Conservation (phyloP, 2,113 vertebrate species). For the Eulemur rufifrons region DNA sequence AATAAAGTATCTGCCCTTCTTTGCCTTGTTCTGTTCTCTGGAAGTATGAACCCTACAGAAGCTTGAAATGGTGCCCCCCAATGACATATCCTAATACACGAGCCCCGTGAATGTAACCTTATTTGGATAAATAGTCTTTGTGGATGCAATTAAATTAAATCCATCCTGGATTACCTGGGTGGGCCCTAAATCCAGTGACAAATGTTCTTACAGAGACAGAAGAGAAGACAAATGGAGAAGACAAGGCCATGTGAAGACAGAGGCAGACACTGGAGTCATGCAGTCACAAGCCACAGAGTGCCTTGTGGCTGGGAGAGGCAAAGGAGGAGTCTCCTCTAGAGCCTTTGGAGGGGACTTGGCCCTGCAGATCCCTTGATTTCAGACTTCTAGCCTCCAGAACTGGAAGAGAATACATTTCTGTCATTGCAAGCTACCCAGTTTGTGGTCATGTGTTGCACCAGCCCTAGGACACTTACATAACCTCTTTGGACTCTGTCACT, state of each 20-base stretch:
- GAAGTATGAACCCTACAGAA: neutral
- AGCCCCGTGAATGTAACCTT: neutral
- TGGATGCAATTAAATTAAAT: neutral
- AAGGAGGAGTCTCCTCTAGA: neutral
- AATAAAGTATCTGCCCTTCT: neutral
- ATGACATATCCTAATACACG: neutral
- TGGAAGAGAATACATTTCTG: neutral
- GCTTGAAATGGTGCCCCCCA: neutral
- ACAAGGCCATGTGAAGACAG: neutral
- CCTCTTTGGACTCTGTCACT: neutral
- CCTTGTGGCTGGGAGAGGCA: neutral
- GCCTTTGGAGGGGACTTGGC: neutral
- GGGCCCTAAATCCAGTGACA: neutral
- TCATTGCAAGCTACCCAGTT: neutral
- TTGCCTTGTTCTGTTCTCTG: neutral
- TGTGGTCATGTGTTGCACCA: neutral
- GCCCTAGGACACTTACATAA: neutral
- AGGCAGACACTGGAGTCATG: fast-evolving
- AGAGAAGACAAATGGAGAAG: neutral
- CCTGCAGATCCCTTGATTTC: neutral
- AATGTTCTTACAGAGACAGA: neutral
- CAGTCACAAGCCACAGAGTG: neutral
- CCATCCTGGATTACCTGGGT: neutral
- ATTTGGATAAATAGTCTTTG: neutral
- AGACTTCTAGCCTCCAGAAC: neutral